Evolutionary conservation across 2,888 invertebrate genomes (phyloP), one percentile per base, ranked within the genome.

Genomic region (Heliconius cydno): DNA sequence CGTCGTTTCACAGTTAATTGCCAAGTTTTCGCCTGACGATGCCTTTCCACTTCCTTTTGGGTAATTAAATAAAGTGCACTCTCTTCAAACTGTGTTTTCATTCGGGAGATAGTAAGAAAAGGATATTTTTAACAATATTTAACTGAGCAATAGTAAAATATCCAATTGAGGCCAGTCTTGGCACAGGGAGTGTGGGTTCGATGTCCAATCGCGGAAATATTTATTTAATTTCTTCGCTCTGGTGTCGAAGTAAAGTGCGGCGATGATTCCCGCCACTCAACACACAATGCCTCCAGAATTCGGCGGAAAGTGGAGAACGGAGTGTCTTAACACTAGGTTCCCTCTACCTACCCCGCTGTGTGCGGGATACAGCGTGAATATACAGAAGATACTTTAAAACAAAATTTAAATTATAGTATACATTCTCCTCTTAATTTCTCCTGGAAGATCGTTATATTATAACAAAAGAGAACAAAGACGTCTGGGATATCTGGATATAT

Each of bases 11-110:
- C 84, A 85, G 85, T 86, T 89, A 88, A 87, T 87, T 87, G 86
- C 82, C 76, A 84, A 86, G 85, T 88, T 88, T 86, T 86, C 85
- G 83, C 85, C 86, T 75, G 65, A 81, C 83, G 83, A 83, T 85
- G 82, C 85, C 85, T 82, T 82, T 81, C 80, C 83, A 85, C 85
- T 84, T 86, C 85, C 84, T 85, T 65, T 86, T 84, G 83, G 83
- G 79, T 86, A 87, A 86, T 86, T 86, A 85, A 86, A 84, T 85
- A 28, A 83, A 84, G 85, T 79, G 83, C 81, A 79, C 82, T 83
- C 82, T 80, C 75, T 83, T 81, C 83, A 84, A 84, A 82, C 78
- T 82, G 68, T 72, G 75, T 81, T 83, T 79, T 79, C 78, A 72
- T 73, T 73, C 9, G 34, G 3, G 1, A 30, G 30, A 57, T 57